phyloP scores from a whole-genome alignment of 1,140 invertebrate genomes.

The Potamilus streckersoni region DNA sequence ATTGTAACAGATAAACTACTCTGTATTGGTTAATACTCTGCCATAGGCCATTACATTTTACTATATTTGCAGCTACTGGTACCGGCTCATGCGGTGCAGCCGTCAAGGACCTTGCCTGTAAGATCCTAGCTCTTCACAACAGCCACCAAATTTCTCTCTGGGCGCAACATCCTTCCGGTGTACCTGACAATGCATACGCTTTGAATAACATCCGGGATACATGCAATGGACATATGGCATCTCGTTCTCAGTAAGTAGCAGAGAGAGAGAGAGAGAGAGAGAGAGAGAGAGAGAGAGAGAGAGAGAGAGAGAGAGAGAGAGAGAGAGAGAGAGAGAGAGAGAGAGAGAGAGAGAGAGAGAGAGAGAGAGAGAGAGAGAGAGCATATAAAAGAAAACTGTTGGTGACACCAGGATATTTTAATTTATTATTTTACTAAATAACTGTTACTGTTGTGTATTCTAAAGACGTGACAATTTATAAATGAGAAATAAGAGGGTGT shows the following conservation, averaged over 20 bases:
- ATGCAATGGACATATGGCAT: conserved; percentile 39
- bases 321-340: background rate
- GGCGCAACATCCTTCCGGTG: conserved; percentile 43
- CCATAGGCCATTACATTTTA: no score
- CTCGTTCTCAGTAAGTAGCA: conserved; percentile 6
- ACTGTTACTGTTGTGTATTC: background rate
- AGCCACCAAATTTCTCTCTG: conserved; percentile 28
- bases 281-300: conserved; percentile 7
- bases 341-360: conserved; percentile 5
- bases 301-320: background rate
- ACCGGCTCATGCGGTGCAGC: background rate
- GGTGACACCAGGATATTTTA: background rate
- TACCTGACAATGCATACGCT: conserved; percentile 44
- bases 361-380: background rate
- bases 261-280: background rate
- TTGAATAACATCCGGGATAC: conserved; percentile 48
- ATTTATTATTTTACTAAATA: background rate
- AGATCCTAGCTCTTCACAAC: conserved; percentile 31
- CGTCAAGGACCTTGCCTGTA: conserved; percentile 35
- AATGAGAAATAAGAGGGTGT: background rate
- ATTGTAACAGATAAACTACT: no score
- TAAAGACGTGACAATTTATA: background rate
- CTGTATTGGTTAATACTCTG: no score
- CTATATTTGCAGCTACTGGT: no score
- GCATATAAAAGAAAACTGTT: background rate